Evolutionary conservation across 2,113 vertebrate species (phyloP), one percentile per base, ranked within the genome.

Genomic region (Engraulis encrasicolus): DNA sequence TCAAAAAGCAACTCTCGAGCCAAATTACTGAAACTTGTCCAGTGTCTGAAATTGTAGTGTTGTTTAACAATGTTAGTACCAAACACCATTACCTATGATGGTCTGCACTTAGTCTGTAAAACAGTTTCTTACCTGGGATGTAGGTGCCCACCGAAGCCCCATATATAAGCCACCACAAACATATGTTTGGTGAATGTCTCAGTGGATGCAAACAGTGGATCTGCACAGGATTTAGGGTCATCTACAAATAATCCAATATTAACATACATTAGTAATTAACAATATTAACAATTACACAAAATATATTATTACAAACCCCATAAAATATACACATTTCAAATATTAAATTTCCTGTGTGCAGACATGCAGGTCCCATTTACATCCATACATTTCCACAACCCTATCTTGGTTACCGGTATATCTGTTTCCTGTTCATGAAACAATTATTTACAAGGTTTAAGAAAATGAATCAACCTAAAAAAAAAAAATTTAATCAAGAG

Each of bases 101-200:
- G 58, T 38, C 15, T 78, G 5, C 27, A 80, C 34, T 27, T 18
- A 19, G 34, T 34, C 27, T 74, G 14, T 34, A 71, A 27, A 71
- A 36, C 27, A 77, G 31, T 1, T n/a, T 85, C 81, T 85, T 92
- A 97, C 97, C 93, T 92, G 83, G 94, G 91, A 38, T 96, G 94
- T 11, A 97, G 92, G 58, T 94, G 94, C 80, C 94, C 95, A 88
- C 96, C 94, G 89, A 97, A 97, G 37, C 96, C 95, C 97, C 97
- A 97, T 81, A 96, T 89, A 81, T 95, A 95, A 61, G 96, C 94
- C 50, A 96, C 89, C 31, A 96, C 86, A 87, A 98, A 96, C 85
- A 95, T 85, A 88, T 94, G 95, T 88, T 91, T 74, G 66, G 15
- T 27, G 15, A 11, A 74, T 5, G 34, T 34, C 66, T 74, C 66